Base-by-base conservation (phyloP, 64 coral and sea anemone species). In the Stichodactyla mertensii region DNA sequence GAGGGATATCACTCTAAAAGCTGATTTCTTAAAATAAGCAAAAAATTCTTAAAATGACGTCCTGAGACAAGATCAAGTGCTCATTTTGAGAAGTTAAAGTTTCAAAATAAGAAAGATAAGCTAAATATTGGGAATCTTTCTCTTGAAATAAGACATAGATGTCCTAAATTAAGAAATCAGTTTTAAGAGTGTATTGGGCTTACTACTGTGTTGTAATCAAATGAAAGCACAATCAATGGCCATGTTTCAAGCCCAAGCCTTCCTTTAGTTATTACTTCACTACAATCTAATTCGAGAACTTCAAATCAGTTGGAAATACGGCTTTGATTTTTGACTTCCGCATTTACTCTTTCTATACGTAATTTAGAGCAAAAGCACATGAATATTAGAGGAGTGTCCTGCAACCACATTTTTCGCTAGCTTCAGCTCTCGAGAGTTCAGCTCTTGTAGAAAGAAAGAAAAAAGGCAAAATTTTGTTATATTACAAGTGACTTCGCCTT, bases 331-430 rank as follows among this genome's bases (percentile, higher is more conserved):
- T 20, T 74, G 12, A 74, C 22, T 74, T 31, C 24, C 24, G 69
- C 26, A 31, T 5, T 31, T 31, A 74, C 23, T 31, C 69, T 74
- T 74, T 74, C 69, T 74, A 74, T 14, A 74, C 69, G 69, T 74
- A 74, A 74, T 74, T 74, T 31, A 27, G 7, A 31, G 69, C 7
- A 28, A 74, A 27, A 27, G 24, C 23, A 74, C 69, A 31, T n/a
- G 62, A 74, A 74, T 74, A 45, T 45, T 74, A 74, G 69, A 74
- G 69, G 69, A 74, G 69, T 74, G 69, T 74, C 69, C 69, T 13
- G 24, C 23, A 23, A 74, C 22, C 24, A 74, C 69, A 74, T 74
- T 74, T 23, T 74, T 74, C 11, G 0, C 59, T 20, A 66, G 62
- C 69, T 74, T 74, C 69, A 74, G 69, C 69, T 9, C n/a, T 9